These are phyloP conservation scores for Phaetusa simplex DNA, from an alignment of 2,113 vertebrate species.

Conservation along the genomic window DNA sequence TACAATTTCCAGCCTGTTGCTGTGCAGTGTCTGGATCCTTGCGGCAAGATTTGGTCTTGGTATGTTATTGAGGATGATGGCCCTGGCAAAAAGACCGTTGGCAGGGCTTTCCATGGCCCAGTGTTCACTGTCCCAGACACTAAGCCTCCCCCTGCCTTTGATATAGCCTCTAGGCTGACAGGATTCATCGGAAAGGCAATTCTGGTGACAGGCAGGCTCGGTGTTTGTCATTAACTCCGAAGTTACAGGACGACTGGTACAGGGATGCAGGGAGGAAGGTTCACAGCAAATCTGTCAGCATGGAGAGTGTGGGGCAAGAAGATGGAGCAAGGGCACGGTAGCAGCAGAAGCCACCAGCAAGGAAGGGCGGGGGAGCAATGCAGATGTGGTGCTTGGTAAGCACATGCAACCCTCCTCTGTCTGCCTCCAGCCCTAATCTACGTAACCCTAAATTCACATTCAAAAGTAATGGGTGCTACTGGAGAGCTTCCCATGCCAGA, in stretches of 20 bases:
- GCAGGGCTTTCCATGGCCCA: background rate
- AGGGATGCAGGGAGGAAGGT: background rate
- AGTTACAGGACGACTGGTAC: background rate
- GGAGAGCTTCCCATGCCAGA: background rate
- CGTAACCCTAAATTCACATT: background rate
- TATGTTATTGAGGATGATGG: background rate
- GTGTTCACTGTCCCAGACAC: background rate
- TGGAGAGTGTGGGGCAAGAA: background rate
- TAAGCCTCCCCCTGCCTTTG: background rate
- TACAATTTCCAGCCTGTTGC: background rate
- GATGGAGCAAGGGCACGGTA: background rate
- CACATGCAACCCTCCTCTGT: background rate
- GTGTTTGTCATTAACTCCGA: background rate
- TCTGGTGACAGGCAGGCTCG: background rate
- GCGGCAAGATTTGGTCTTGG: background rate
- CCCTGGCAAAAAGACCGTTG: background rate
- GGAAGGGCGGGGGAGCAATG: background rate
- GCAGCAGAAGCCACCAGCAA: background rate
- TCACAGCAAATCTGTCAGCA: background rate
- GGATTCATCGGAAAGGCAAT: background rate
- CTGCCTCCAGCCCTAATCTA: background rate
- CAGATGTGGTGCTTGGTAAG: accelerated
- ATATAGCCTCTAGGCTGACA: background rate
- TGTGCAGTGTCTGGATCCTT: background rate
- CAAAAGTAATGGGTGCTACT: background rate